Percentiles rank a stretch among this genome's conserved stretches.
Evolutionary conservation across 1,140 invertebrate genomes (phyloP).

Genomic region (Schmidtea mediterranea): DNA sequence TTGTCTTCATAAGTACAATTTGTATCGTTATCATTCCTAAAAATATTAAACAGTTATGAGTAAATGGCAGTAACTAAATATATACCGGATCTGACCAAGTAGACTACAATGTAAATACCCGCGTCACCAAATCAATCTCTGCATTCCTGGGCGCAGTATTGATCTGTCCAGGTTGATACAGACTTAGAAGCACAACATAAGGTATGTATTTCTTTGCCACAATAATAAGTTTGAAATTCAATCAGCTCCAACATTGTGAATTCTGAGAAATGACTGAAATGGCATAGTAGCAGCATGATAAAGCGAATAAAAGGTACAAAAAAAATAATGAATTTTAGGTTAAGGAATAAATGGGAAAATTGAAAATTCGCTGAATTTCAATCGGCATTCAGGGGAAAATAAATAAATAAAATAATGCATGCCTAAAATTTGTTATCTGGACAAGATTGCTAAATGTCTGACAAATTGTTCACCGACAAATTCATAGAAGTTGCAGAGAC

Average conservation of each 20-base stretch:
- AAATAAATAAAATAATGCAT: too few species aligned
- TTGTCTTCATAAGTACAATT: slow-evolving; percentile 82
- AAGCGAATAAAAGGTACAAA: too few species aligned
- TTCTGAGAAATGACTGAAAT: slow-evolving; percentile 36
- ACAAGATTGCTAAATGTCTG: too few species aligned
- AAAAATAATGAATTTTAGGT: too few species aligned
- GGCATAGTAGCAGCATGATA: slow-evolving; percentile 53
- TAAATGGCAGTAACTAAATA: too few species aligned
- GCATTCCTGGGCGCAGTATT: slow-evolving; percentile 61
- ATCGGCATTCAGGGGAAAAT: too few species aligned
- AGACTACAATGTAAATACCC: slow-evolving; percentile 40
- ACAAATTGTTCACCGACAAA: too few species aligned
- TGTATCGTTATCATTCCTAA: slow-evolving; percentile 54
- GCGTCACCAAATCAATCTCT: slow-evolving; percentile 59
- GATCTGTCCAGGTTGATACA: slow-evolving; percentile 48
- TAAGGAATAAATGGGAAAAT: too few species aligned
- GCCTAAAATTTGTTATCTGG: too few species aligned
- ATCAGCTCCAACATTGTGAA: slow-evolving; percentile 31
- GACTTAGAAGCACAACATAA: slow-evolving; percentile 66
- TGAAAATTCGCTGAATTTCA: too few species aligned
- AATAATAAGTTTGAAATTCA: slow-evolving; percentile 13
- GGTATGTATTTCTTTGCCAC: slow-evolving; percentile 61
- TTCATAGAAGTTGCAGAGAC: too few species aligned
- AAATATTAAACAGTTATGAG: too few species aligned
- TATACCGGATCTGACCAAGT: slow-evolving; percentile 39